These are phyloP conservation scores for Phlogophora meticulosa DNA, from an alignment of 2,888 invertebrate genomes.

Conservation along the genomic window DNA sequence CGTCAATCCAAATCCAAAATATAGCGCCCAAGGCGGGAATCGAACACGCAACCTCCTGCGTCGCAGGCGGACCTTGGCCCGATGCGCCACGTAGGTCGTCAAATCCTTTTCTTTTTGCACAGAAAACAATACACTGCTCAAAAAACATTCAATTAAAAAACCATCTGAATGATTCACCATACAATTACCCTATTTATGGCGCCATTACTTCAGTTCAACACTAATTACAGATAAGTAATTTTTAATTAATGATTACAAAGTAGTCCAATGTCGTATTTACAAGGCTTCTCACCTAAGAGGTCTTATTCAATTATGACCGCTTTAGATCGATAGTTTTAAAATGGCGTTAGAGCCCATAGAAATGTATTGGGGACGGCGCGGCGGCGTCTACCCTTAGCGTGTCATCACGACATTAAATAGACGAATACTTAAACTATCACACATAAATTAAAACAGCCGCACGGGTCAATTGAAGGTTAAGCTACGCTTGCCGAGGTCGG, in stretches of 20 bases:
- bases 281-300: conserved; percentile 51
- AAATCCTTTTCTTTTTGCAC: not conserved
- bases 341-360: conserved; percentile 45
- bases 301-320: conserved; percentile 54
- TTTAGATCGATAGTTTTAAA: conserved; percentile 56
- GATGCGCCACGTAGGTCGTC: no score
- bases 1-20: no score
- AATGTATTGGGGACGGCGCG: conserved; percentile 24
- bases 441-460: no score
- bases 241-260: conserved; percentile 45
- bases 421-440: no score
- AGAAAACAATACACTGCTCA: not conserved
- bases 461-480: no score
- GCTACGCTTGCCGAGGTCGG: no score
- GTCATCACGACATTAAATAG: conserved; percentile 12
- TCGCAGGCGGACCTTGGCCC: no score
- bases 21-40: no score
- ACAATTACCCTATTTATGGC: conserved; percentile 31
- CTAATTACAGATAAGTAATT: conserved; percentile 47
- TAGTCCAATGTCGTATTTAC: conserved; percentile 56
- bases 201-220: conserved; percentile 22
- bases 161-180: conserved; percentile 24
- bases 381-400: conserved; percentile 8
- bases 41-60: no score
- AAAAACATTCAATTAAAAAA: conserved; percentile 21